Evolutionary conservation across 1,140 invertebrate species (phyloP).

Genomic region (Piezodorus guildinii): DNA sequence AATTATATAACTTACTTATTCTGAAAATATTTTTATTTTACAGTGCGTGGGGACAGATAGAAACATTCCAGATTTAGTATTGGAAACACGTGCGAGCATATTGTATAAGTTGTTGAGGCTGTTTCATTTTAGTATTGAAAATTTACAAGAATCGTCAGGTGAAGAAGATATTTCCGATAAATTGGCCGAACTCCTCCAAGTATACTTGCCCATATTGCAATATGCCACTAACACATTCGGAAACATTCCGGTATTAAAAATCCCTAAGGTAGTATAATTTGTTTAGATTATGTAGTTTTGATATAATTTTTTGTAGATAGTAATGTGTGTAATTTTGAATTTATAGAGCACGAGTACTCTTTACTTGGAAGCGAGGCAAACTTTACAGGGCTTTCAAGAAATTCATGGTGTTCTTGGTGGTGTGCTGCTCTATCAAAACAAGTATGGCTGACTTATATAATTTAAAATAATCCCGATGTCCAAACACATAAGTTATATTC

Average conservation of each 20-base stretch:
- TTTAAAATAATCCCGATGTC: no score
- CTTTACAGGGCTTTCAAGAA: slow-evolving; percentile 62
- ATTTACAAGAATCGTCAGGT: slow-evolving; percentile 45
- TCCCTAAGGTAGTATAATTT: slow-evolving; percentile 61
- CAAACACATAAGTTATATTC: no score
- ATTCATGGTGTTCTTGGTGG: slow-evolving; percentile 61
- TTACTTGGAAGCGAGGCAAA: slow-evolving; percentile 67
- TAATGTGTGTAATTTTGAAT: slow-evolving; percentile 6
- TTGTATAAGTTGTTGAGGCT: slow-evolving; percentile 59
- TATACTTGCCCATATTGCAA: slow-evolving; percentile 66
- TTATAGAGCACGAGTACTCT: slow-evolving; percentile 63
- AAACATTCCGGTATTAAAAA: slow-evolving; percentile 56
- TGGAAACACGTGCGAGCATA: slow-evolving; percentile 58
- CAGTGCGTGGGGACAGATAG: slow-evolving; percentile 74
- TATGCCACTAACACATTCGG: slow-evolving; percentile 66
- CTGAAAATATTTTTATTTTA: slow-evolving; percentile 26
- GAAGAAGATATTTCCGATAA: slow-evolving; percentile 56
- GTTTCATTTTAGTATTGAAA: slow-evolving; percentile 64
- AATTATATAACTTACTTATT: neutral
- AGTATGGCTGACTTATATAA: slow-evolving; percentile 39
- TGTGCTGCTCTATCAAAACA: slow-evolving; percentile 68
- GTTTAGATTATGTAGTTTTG: neutral
- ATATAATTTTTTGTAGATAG: neutral
- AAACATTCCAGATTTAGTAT: slow-evolving; percentile 64
- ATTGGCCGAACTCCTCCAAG: slow-evolving; percentile 70